phyloP scores from a whole-genome alignment of 2,888 invertebrate genomes.

The Vesta saturnalis region DNA sequence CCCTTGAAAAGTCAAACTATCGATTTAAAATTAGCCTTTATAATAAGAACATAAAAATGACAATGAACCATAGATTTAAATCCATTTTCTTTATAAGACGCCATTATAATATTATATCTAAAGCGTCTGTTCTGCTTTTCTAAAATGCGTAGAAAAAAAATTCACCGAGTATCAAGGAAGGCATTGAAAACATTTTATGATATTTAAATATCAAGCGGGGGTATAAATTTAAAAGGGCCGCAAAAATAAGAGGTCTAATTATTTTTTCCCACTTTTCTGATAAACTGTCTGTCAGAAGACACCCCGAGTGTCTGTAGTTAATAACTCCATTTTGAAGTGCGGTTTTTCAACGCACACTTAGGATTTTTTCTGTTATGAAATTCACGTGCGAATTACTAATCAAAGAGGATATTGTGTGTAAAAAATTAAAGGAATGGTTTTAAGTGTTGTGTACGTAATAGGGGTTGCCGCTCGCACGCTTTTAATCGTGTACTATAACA shows the following conservation, averaged over 20 bases:
- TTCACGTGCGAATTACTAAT: no score
- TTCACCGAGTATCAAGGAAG: no score
- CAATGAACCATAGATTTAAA: conserved; percentile 23
- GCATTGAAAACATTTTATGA: conserved; percentile 22
- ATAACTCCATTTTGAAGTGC: conserved; percentile 15
- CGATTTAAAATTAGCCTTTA: conserved; percentile 37
- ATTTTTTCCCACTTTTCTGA: conserved; percentile 58
- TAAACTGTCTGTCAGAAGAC: conserved; percentile 58
- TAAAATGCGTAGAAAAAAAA: no score
- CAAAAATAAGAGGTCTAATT: conserved; percentile 56
- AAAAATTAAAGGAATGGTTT: no score
- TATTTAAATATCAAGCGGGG: conserved; percentile 34
- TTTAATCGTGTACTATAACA: conserved; percentile 13
- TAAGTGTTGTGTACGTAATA: no score
- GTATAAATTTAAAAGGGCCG: conserved; percentile 34
- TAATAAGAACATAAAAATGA: conserved; percentile 29
- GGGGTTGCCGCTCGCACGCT: conserved; percentile 23
- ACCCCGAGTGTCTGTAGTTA: conserved; percentile 42
- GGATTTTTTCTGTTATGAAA: background rate
- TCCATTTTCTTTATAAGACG: background rate
- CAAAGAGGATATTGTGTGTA: no score
- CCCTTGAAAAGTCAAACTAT: conserved; percentile 18
- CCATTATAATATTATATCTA: background rate
- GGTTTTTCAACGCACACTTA: conserved; percentile 13
- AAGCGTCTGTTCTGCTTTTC: conserved; percentile 21